These are phyloP conservation scores for Cherax destructor DNA, from an alignment of 1,140 invertebrate species.

Conservation along the genomic window DNA sequence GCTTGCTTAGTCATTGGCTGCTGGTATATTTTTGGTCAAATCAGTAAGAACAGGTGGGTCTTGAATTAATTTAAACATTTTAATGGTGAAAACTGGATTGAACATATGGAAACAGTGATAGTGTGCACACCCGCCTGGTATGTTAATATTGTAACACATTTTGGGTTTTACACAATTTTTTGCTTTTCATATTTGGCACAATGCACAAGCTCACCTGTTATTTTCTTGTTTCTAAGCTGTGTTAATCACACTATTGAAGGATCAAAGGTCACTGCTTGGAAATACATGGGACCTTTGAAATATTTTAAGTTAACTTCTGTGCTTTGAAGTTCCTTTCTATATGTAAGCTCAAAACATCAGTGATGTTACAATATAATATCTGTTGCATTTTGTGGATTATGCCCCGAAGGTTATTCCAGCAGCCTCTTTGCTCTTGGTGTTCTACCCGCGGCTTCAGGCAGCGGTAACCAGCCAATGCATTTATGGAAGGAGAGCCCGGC, in stretches of 20 bases:
- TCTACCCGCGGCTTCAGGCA: constrained; percentile 40
- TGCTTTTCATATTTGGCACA: background rate
- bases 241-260: background rate
- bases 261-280: background rate
- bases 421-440: constrained; percentile 60
- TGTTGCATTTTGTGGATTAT: constrained; percentile 13
- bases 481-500: constrained; percentile 56
- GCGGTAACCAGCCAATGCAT: constrained; percentile 63
- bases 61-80: background rate
- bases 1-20: constrained; percentile 55
- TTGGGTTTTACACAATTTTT: background rate
- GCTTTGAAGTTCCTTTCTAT: background rate
- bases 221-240: background rate
- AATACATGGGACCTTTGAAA: background rate
- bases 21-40: constrained; percentile 5
- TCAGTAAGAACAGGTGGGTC: constrained; percentile 3
- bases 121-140: background rate
- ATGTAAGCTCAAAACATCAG: background rate
- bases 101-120: background rate
- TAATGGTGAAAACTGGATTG: background rate
- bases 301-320: background rate
- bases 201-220: background rate
- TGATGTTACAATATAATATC: background rate
- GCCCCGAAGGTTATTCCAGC: constrained; percentile 34
- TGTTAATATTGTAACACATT: background rate